A percentile compares a stretch with the other conserved stretches of the same genome.
Evolutionary conservation across 2,797 vertebrate genomes (phyloP).

Genomic region (Phoxinus dragarum): DNA sequence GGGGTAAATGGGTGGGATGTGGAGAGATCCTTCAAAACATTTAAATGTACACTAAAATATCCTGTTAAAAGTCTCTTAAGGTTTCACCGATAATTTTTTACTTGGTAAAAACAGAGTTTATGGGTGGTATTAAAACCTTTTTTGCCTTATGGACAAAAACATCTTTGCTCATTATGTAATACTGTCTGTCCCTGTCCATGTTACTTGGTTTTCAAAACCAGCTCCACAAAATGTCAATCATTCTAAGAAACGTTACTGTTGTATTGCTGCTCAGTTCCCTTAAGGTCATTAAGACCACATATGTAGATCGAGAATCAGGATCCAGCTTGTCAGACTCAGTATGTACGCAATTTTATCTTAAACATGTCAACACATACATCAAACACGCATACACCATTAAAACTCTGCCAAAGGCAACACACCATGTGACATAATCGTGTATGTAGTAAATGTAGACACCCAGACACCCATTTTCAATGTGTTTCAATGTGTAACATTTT

Average conservation of each 20-base stretch:
- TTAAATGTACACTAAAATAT: constrained; percentile 59
- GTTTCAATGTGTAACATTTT: not conserved
- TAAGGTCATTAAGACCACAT: constrained; percentile 26
- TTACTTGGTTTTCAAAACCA: constrained; percentile 14
- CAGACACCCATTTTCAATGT: not conserved
- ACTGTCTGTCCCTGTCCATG: constrained; percentile 39
- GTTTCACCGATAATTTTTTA: constrained; percentile 55
- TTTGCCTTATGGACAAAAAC: constrained; percentile 41
- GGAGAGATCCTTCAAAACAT: constrained; percentile 60
- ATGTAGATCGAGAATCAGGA: constrained; percentile 24
- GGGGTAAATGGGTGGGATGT: constrained; percentile 64
- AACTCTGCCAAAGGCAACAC: constrained; percentile 42
- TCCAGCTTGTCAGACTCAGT: constrained; percentile 14
- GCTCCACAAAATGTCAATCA: constrained; percentile 21
- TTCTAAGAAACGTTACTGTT: not conserved
- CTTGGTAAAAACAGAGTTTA: constrained; percentile 49
- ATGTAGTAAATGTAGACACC: constrained; percentile 28
- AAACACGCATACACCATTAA: constrained; percentile 18
- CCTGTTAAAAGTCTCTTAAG: constrained; percentile 63
- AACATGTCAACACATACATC: constrained; percentile 24
- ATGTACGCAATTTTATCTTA: constrained; percentile 7
- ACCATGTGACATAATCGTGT: constrained; percentile 11
- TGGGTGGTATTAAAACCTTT: constrained; percentile 49
- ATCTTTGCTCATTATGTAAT: constrained; percentile 61
- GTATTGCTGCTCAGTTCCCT: not conserved